Evolutionary conservation across 2,888 invertebrate genomes (phyloP).

Genomic region (Ormyrus nitidulus): DNA sequence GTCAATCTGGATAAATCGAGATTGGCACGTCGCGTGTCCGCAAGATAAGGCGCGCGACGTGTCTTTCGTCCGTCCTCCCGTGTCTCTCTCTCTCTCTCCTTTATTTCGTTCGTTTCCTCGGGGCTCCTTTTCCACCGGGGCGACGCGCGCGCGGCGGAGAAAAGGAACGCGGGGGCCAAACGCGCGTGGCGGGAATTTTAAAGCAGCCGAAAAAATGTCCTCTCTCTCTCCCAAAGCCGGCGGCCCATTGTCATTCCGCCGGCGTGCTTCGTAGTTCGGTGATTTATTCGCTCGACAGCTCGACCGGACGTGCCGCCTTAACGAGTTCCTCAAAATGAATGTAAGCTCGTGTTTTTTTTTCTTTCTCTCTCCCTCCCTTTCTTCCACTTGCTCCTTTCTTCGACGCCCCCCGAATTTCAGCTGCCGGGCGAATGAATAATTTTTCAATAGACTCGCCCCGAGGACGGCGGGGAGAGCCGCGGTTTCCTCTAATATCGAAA

Average conservation of each 20-base stretch:
- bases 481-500: too few species aligned
- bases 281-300: conserved; percentile 56
- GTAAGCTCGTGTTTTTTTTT: conserved; percentile 34
- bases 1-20: conserved; percentile 21
- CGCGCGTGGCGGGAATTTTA: conserved; percentile 51
- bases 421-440: not conserved
- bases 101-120: conserved; percentile 28
- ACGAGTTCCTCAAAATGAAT: conserved; percentile 53
- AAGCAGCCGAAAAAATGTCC: conserved; percentile 50
- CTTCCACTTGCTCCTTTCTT: not conserved
- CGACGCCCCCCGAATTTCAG: not conserved
- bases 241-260: conserved; percentile 48
- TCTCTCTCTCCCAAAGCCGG: not conserved
- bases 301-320: conserved; percentile 53
- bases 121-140: not conserved
- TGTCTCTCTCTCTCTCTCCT: not conserved
- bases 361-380: not conserved
- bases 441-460: not conserved
- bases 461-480: too few species aligned
- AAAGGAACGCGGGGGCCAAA: not conserved
- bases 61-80: not conserved
- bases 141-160: not conserved
- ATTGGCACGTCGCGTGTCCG: conserved; percentile 1
- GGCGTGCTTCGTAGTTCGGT: conserved; percentile 48
- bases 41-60: conserved; percentile 20